Conservation (phyloP, 2,113 vertebrate species). For the Dipodomys stephensi region DNA sequence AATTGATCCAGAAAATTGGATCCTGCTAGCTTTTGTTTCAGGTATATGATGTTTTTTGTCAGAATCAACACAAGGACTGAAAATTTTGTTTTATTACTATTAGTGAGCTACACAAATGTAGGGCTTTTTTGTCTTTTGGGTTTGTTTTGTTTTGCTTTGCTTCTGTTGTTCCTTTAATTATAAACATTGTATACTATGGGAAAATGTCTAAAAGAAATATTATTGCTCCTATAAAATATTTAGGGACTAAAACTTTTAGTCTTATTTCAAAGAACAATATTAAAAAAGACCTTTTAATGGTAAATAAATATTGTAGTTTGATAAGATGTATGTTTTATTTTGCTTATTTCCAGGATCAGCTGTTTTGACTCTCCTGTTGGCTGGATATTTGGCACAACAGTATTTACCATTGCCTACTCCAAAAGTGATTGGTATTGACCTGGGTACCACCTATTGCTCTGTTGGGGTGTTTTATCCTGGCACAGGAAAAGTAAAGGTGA, state of each 20-base stretch:
- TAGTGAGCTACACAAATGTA: background rate
- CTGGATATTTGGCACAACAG: conserved; percentile 97
- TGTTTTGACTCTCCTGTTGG: conserved; percentile 94
- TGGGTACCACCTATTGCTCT: conserved; percentile 98
- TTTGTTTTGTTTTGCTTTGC: background rate
- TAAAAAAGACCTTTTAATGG: no score
- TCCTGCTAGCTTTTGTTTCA: background rate
- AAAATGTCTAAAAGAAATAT: background rate
- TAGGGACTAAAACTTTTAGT: background rate
- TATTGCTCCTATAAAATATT: background rate
- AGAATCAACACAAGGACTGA: background rate
- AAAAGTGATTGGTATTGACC: conserved; percentile 95
- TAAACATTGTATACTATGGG: conserved; percentile 9
- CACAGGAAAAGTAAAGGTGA: conserved; percentile 93
- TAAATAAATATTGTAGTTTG: background rate
- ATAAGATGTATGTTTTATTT: background rate
- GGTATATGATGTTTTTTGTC: background rate
- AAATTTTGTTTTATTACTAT: background rate
- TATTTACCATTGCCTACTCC: conserved; percentile 96
- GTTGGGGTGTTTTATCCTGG: conserved; percentile 96
- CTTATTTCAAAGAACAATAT: background rate
- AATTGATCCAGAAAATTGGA: background rate
- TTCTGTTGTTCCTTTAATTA: conserved; percentile 5
- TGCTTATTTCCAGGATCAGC: conserved; percentile 91
- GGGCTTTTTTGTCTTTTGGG: background rate